Conservation (phyloP, 1,140 invertebrate species). For the Glossosoma conforme region DNA sequence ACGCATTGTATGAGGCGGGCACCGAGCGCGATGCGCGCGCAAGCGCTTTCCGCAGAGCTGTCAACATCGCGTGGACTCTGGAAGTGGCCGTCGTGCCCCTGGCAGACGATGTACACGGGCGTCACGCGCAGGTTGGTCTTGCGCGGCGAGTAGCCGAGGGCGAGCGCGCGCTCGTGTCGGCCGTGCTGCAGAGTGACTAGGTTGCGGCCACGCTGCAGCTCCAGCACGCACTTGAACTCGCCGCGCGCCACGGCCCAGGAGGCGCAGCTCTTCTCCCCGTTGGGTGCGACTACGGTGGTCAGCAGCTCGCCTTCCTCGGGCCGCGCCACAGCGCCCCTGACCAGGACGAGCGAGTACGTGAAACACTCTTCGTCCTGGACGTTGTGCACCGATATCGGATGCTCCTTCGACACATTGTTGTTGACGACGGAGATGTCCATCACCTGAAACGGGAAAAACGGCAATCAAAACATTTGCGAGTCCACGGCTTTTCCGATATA, state of each 20-base stretch:
- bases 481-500: not conserved
- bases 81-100: slow-evolving; percentile 72
- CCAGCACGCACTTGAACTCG: slow-evolving; percentile 46
- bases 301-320: slow-evolving; percentile 41
- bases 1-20: slow-evolving; percentile 79
- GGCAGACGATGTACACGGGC: slow-evolving; percentile 71
- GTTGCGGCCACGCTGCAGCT: slow-evolving; percentile 45
- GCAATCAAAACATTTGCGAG: slow-evolving; percentile 2
- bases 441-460: slow-evolving; percentile 21
- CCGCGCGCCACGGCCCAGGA: slow-evolving; percentile 45
- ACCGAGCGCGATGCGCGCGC: slow-evolving; percentile 69
- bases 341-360: slow-evolving; percentile 44
- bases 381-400: slow-evolving; percentile 21
- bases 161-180: slow-evolving; percentile 34
- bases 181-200: slow-evolving; percentile 38
- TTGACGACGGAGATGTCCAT: slow-evolving; percentile 27
- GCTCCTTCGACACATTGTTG: slow-evolving; percentile 20
- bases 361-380: slow-evolving; percentile 45
- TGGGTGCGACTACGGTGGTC: slow-evolving; percentile 37
- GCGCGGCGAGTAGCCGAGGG: slow-evolving; percentile 42
- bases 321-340: slow-evolving; percentile 42
- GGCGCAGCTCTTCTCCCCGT: slow-evolving; percentile 35
- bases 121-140: slow-evolving; percentile 49
- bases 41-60: slow-evolving; percentile 68
- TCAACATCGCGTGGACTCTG: slow-evolving; percentile 68